Evolutionary conservation across 2,797 vertebrate genomes (phyloP).

Genomic region (Oceanodroma leucorhoa): DNA sequence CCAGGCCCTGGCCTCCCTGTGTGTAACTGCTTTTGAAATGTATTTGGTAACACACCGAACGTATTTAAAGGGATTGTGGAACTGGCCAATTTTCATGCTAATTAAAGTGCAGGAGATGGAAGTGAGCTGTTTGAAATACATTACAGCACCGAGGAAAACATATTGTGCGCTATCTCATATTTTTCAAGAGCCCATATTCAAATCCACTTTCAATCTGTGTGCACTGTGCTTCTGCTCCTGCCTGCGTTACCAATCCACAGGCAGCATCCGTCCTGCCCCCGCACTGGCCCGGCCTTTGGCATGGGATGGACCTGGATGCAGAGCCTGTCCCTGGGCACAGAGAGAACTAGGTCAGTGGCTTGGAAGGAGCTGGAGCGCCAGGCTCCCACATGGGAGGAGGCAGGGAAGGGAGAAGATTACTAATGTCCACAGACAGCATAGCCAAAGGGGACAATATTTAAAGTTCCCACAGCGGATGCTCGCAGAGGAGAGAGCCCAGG

Average conservation of each 20-base stretch:
- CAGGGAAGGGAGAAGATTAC: not conserved
- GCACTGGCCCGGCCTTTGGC: not conserved
- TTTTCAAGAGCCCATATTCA: slow-evolving; percentile 64
- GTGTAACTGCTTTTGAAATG: slow-evolving; percentile 43
- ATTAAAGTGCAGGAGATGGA: slow-evolving; percentile 66
- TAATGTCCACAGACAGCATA: slow-evolving; percentile 32
- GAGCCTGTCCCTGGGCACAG: not conserved
- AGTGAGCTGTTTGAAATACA: slow-evolving; percentile 64
- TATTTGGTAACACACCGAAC: slow-evolving; percentile 41
- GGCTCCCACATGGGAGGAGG: not conserved
- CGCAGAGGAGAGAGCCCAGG: not conserved
- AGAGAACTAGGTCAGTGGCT: slow-evolving; percentile 44
- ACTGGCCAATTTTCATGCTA: slow-evolving; percentile 65
- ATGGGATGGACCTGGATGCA: not conserved
- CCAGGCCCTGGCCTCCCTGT: not conserved
- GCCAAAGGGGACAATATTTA: slow-evolving; percentile 33
- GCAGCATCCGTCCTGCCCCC: not conserved
- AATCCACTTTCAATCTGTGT: slow-evolving; percentile 52
- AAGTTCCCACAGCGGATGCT: not conserved
- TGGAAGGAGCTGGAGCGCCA: not conserved
- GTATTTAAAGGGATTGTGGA: slow-evolving; percentile 60
- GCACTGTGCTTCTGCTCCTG: not conserved
- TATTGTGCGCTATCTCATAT: slow-evolving; percentile 56
- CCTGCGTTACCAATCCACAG: not conserved
- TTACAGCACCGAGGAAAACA: slow-evolving; percentile 56